A percentile compares a stretch with the other conserved stretches of the same genome.
phyloP scores from a whole-genome alignment of 1,140 invertebrate genomes.

The Drosophila kohkoa region DNA sequence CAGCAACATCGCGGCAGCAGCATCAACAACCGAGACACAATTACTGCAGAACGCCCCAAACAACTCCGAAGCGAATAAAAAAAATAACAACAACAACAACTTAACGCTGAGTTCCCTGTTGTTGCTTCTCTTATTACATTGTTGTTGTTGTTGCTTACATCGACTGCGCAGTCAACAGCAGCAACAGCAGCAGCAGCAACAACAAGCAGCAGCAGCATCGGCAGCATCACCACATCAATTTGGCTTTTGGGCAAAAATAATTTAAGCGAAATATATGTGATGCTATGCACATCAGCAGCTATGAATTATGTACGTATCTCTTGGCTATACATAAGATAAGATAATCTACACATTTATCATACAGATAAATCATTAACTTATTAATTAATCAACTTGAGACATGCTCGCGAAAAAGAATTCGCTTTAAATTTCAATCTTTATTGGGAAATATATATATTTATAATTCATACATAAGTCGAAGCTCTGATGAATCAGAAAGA shows the following conservation, averaged over 20 bases:
- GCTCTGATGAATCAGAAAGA: too few species aligned
- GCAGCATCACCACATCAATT: conserved; percentile 54
- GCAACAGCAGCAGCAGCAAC: not conserved
- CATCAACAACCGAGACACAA: conserved; percentile 46
- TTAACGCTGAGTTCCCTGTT: conserved; percentile 28
- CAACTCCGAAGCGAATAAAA: not conserved
- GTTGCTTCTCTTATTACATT: conserved; percentile 18
- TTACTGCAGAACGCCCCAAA: conserved; percentile 42
- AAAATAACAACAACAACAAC: conserved; percentile 28
- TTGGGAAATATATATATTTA: too few species aligned
- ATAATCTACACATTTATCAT: conserved; percentile 2
- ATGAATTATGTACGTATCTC: conserved; percentile 83
- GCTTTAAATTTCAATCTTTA: too few species aligned
- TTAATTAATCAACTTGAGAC: conserved; percentile 19
- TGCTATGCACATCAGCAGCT: conserved; percentile 84
- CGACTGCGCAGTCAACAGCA: conserved; percentile 31
- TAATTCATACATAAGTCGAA: too few species aligned
- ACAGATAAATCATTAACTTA: conserved; percentile 1
- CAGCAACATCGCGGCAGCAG: conserved; percentile 25
- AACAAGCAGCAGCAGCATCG: conserved; percentile 27
- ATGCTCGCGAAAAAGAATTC: not conserved
- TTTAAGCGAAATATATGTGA: conserved; percentile 82
- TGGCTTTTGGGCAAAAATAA: conserved; percentile 80
- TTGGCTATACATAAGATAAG: conserved; percentile 10
- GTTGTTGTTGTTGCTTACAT: conserved; percentile 31